These are phyloP conservation scores for Zaprionus taronus DNA, from an alignment of 1,140 invertebrate genomes.

Conservation along the genomic window DNA sequence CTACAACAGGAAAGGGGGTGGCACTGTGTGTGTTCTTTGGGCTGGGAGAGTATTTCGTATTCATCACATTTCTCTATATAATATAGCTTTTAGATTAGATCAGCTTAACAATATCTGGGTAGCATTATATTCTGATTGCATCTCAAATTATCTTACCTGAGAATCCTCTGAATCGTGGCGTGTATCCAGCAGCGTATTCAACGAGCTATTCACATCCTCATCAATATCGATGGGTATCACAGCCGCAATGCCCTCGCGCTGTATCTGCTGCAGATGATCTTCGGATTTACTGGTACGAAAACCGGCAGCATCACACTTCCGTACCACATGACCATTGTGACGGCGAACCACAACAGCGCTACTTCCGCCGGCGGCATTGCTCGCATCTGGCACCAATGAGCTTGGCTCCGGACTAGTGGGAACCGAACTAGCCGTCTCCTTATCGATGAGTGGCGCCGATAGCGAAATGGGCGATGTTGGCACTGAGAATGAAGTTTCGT, in stretches of 20 bases:
- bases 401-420: conserved; percentile 91
- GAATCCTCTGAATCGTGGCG: conserved; percentile 88
- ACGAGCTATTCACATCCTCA: conserved; percentile 95
- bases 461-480: conserved; percentile 83
- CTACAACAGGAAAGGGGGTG: conserved; percentile 15
- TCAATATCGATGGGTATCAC: conserved; percentile 95
- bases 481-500: conserved; percentile 83
- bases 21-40: conserved; percentile 36
- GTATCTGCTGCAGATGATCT: conserved; percentile 91
- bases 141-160: conserved; percentile 68
- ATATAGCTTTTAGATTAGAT: not conserved
- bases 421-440: conserved; percentile 88
- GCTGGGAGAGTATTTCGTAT: not conserved
- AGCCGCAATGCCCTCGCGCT: conserved; percentile 84
- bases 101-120: not conserved
- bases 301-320: conserved; percentile 83
- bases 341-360: conserved; percentile 84
- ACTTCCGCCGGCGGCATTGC: conserved; percentile 72
- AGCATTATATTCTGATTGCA: not conserved
- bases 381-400: conserved; percentile 84
- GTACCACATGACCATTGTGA: conserved; percentile 72
- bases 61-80: conserved; percentile 6
- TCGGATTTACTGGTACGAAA: conserved; percentile 93
- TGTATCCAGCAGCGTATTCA: conserved; percentile 95
- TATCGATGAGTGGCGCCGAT: conserved; percentile 79